Percentiles rank a stretch among this genome's conserved stretches.
These are phyloP conservation scores for Bombus confusus DNA, from an alignment of 1,140 invertebrate species.

Conservation along the genomic window DNA sequence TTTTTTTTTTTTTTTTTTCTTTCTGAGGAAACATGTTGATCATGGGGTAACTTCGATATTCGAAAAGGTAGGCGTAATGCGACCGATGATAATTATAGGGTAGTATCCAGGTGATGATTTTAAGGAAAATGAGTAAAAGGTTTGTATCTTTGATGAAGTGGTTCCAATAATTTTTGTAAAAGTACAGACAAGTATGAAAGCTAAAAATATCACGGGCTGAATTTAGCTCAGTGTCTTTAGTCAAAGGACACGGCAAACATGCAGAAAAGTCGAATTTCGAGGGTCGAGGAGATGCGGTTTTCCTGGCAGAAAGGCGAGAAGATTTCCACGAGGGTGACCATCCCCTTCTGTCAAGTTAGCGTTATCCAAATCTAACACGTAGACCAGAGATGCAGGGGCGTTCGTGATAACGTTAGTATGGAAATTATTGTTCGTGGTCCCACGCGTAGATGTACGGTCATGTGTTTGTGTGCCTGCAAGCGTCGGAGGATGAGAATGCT, in stretches of 20 bases:
- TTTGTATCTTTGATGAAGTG: too few species aligned
- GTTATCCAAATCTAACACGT: constrained; percentile 68
- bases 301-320: constrained; percentile 47
- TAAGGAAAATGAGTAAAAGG: too few species aligned
- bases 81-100: too few species aligned
- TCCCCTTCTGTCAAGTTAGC: constrained; percentile 62
- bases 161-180: neutral
- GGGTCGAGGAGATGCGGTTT: constrained; percentile 40
- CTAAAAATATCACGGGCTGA: neutral
- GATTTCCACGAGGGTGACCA: constrained; percentile 53
- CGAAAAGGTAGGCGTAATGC: neutral
- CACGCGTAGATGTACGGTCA: neutral
- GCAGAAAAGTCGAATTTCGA: constrained; percentile 28
- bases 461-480: constrained; percentile 24
- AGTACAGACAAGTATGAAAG: neutral
- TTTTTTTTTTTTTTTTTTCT: too few species aligned
- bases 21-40: neutral
- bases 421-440: constrained; percentile 64
- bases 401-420: constrained; percentile 65
- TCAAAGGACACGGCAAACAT: constrained; percentile 7
- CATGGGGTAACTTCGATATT: neutral
- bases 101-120: neutral
- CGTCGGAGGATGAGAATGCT: constrained; percentile 25
- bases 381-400: constrained; percentile 39
- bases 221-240: neutral